Base-by-base conservation (phyloP, 2,797 vertebrate species). In the Peromyscus eremicus region DNA sequence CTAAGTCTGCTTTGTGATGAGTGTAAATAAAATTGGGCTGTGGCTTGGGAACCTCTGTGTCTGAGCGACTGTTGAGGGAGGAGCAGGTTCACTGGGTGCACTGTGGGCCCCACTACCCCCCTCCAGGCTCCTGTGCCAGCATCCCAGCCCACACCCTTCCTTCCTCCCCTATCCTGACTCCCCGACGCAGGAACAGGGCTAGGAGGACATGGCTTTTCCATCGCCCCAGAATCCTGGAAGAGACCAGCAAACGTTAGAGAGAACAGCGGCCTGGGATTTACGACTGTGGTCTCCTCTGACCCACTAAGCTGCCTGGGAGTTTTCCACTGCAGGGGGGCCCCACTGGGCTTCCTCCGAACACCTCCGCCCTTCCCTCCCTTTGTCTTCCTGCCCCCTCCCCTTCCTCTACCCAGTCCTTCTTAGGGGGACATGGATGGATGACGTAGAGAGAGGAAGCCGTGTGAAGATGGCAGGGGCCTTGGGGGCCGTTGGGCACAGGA, bases 21-120 rank as follows among this genome's bases (percentile, higher is more conserved):
- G 66, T 97, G 98, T 97, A 95, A 98, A 97, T 98, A 98, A 98
- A 97, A 73, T 25, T 52, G 76, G 81, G 80, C 94, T 55, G 62
- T 90, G 93, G 76, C 96, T 95, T 84, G 70, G 91, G 90, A 89
- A 73, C 43, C 37, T 93, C 29, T 0, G 70, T 70, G 85, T 95
- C 46, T 52, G 27, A 64, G 27, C 60, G 75, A 92, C 49, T 34
- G 27, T 84, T 77, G 68, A 77, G 70, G n/a, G 90, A 55, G 37
- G 62, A 37, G 49, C 2, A 6, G 70, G 43, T 37, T 32, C 76
- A 0, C 40, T 6, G 19, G 60, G 88, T 80, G 34, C 68, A 19
- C n/a, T 1, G 82, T 1, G 10, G 84, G 66, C 83, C 68, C 37
- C 55, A 37, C 49, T 32, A 25, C 34, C 49, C 85, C 27, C 23